A percentile compares a stretch with the other conserved stretches of the same genome.
These are phyloP conservation scores for Psix sp. DNA, from an alignment of 1,140 invertebrate genomes.

Conservation along the genomic window DNA sequence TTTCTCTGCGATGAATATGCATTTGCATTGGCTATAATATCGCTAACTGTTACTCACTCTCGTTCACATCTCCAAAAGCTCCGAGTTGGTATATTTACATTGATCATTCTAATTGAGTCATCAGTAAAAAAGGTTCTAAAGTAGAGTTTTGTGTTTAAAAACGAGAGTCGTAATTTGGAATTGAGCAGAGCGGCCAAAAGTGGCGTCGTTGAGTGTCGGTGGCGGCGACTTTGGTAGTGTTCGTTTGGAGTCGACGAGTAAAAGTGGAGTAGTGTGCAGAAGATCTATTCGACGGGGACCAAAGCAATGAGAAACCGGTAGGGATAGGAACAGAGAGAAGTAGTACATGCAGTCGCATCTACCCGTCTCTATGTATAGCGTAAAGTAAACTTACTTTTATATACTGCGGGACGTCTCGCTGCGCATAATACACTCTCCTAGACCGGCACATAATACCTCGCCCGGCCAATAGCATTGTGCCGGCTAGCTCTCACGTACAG, in stretches of 20 bases:
- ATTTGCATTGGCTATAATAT: too few species aligned
- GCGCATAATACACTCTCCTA: conserved; percentile 66
- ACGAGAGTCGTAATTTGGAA: conserved; percentile 17
- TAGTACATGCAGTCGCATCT: conserved; percentile 50
- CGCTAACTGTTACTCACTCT: too few species aligned
- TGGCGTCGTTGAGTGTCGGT: conserved; percentile 23
- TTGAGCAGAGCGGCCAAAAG: conserved; percentile 22
- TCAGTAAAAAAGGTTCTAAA: not conserved
- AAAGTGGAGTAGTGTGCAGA: conserved; percentile 46
- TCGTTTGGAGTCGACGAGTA: conserved; percentile 40
- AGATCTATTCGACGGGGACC: conserved; percentile 55
- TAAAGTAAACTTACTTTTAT: conserved; percentile 69
- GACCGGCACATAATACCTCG: conserved; percentile 60
- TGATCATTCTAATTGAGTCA: too few species aligned
- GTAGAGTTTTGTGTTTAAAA: not conserved
- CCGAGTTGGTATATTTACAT: too few species aligned
- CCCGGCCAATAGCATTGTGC: conserved; percentile 46
- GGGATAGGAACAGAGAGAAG: conserved; percentile 19
- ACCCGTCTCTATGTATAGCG: conserved; percentile 59
- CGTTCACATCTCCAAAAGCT: too few species aligned
- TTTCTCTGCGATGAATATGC: too few species aligned
- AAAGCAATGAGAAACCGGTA: conserved; percentile 20
- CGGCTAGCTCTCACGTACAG: conserved; percentile 36
- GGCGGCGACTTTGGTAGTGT: conserved; percentile 31
- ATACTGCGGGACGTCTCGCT: conserved; percentile 63